Percentiles rank a stretch among this genome's conserved stretches.
These are phyloP conservation scores for Masticophis lateralis DNA, from an alignment of 2,797 vertebrate genomes.

Conservation along the genomic window DNA sequence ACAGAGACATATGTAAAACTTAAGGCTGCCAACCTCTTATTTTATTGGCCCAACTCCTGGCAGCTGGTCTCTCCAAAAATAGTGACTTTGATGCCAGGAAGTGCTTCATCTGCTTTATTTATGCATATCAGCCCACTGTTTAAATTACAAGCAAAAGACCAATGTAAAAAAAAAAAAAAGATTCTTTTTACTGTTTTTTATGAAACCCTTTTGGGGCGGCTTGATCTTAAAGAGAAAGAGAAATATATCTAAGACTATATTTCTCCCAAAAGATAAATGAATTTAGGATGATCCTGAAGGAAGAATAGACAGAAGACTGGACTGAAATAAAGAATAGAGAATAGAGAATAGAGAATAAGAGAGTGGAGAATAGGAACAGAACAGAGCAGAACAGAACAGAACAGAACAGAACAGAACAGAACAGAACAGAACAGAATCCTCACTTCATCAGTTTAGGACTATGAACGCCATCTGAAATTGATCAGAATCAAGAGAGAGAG, in stretches of 20 bases:
- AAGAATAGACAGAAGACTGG: background rate
- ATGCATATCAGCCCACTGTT: background rate
- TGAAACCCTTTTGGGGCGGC: background rate
- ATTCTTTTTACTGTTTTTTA: background rate
- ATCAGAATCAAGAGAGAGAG: background rate
- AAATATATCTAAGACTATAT: background rate
- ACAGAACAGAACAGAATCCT: background rate
- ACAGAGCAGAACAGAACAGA: background rate
- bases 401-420: background rate
- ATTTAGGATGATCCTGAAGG: background rate
- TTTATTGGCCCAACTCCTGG: background rate
- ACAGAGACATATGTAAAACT: background rate
- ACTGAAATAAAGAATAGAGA: background rate
- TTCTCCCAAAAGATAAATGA: background rate
- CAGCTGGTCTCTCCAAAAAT: background rate
- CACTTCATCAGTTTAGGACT: background rate
- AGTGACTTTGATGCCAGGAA: background rate
- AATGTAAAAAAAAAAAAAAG: background rate
- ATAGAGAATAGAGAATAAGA: no score
- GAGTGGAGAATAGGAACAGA: background rate
- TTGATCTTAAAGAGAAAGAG: background rate
- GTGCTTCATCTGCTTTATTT: background rate
- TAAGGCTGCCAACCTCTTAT: background rate
- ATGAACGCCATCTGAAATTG: background rate
- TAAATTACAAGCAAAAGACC: background rate